Conservation (phyloP, 2,797 vertebrate genomes). For the Tragelaphus oryx region DNA sequence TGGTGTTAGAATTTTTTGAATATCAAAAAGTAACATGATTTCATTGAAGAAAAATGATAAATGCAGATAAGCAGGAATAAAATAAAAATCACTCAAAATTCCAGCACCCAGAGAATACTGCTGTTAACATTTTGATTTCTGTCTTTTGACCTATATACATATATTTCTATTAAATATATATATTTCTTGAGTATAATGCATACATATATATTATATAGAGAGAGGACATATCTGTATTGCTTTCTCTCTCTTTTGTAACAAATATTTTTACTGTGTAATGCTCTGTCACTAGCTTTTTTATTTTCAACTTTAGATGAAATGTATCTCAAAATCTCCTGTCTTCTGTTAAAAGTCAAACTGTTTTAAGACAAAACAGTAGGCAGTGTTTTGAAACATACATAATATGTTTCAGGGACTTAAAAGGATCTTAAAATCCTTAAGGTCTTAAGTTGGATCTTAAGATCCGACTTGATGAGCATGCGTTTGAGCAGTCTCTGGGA, state of each 20-base stretch:
- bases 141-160: neutral
- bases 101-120: neutral
- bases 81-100: slow-evolving; percentile 3
- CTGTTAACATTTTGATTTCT: neutral
- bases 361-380: neutral
- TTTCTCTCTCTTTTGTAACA: neutral
- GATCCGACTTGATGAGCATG: too few species aligned
- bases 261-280: neutral
- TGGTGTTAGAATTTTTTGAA: slow-evolving; percentile 14
- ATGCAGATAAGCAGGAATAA: neutral
- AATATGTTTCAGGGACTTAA: neutral
- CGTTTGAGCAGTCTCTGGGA: too few species aligned
- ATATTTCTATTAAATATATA: neutral
- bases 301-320: neutral
- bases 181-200: neutral
- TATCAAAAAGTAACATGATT: neutral
- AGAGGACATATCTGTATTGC: neutral
- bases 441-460: too few species aligned
- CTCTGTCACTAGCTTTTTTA: neutral
- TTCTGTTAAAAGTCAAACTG: neutral
- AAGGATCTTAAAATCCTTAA: neutral
- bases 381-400: neutral
- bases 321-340: neutral
- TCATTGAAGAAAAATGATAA: slow-evolving; percentile 9
- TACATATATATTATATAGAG: neutral